These are phyloP conservation scores for Cheiracanthium punctorium DNA, from an alignment of 2,888 invertebrate genomes.

Conservation along the genomic window DNA sequence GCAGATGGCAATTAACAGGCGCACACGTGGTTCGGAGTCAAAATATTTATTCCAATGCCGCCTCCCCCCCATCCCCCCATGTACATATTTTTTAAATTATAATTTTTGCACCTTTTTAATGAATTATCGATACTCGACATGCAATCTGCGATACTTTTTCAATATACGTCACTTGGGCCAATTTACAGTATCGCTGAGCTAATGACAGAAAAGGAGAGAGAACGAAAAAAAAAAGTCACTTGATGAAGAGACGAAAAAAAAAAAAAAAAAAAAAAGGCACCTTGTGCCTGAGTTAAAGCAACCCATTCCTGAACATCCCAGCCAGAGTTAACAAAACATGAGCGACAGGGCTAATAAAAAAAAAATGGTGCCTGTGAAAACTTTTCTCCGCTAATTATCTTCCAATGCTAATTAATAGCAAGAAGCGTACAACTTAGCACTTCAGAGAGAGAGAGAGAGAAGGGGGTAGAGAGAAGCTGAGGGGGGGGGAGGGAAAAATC, in stretches of 20 bases:
- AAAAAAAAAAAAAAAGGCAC: background rate
- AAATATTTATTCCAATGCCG: background rate
- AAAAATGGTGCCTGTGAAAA: constrained; percentile 49
- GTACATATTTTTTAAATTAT: background rate
- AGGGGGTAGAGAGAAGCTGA: no score
- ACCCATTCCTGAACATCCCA: constrained; percentile 51
- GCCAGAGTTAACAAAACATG: constrained; percentile 56
- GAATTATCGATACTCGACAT: background rate
- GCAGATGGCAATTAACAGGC: no score
- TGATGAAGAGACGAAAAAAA: no score
- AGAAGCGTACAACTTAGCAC: constrained; percentile 46
- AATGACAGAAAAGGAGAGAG: constrained; percentile 49
- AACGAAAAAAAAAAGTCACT: constrained; percentile 40
- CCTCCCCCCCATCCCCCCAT: background rate
- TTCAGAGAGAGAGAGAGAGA: background rate
- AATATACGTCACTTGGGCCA: constrained; percentile 1
- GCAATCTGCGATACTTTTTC: background rate
- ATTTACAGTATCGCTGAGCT: constrained; percentile 24
- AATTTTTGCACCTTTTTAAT: background rate
- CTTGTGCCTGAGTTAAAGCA: constrained; percentile 12
- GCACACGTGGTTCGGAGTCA: background rate
- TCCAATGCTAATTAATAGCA: constrained; percentile 67
- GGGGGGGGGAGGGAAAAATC: constrained; percentile 7
- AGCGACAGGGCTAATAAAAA: constrained; percentile 21
- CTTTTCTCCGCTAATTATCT: constrained; percentile 62